phyloP scores from a whole-genome alignment of 2,113 vertebrate genomes.

The Empidonax traillii region DNA sequence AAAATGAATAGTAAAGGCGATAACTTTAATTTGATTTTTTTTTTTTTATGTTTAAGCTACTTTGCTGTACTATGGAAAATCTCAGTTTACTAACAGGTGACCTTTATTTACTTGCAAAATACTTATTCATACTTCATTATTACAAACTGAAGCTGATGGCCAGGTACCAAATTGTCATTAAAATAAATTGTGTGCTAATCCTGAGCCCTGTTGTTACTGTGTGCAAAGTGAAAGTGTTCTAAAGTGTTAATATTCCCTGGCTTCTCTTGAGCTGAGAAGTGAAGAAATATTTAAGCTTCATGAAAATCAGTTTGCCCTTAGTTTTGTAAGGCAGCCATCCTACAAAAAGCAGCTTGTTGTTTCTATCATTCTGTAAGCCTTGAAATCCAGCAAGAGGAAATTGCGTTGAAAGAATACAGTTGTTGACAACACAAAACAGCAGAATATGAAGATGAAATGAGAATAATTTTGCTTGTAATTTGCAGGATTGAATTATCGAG shows the following conservation, averaged over 20 bases:
- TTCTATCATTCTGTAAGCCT: neutral
- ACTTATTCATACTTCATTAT: neutral
- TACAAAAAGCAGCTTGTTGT: accelerated
- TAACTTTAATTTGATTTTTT: neutral
- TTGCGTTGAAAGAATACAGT: neutral
- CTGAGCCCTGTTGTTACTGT: neutral
- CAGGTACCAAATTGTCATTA: neutral
- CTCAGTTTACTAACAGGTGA: neutral
- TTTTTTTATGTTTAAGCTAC: neutral
- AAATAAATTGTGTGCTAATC: neutral
- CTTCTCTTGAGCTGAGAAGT: neutral
- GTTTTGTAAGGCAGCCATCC: neutral
- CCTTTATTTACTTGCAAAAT: neutral
- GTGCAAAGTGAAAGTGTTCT: neutral
- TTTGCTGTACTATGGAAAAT: neutral
- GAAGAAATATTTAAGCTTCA: neutral
- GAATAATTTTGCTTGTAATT: neutral
- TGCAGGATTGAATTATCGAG: neutral
- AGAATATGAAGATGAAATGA: neutral
- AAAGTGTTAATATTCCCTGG: neutral
- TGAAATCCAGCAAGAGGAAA: neutral
- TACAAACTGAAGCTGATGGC: neutral
- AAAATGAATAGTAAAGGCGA: neutral
- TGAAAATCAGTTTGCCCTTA: neutral
- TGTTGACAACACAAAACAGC: neutral